Evolutionary conservation across 2,113 vertebrate species (phyloP), one percentile per base, ranked within the genome.

Genomic region (Rattus rattus): DNA sequence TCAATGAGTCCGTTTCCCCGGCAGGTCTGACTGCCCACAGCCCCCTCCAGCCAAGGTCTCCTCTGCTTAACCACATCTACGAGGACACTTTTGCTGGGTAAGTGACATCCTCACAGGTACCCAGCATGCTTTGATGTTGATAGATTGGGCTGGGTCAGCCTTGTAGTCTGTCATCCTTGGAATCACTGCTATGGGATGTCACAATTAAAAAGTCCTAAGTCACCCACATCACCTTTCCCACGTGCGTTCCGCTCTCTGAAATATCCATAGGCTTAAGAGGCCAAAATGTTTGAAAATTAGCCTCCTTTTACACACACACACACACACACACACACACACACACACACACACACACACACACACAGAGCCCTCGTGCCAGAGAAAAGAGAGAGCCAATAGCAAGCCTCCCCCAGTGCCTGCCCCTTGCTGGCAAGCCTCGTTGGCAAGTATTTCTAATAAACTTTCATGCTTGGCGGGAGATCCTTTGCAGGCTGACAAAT

Each of bases 401-500:
- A 98, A 98, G 97, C 95, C 90, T 95, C 96, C 97, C 93, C 96
- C 92, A 93, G 88, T 80, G 98, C 97, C 97, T 90, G 93, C 88
- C 92, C 92, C 97, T 96, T 43, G 19, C 96, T 96, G 69, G 0
- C 8, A 94, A 83, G 91, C 97, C 95, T 92, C 4, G 36, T 97
- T 97, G 97, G 96, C 98, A 98, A 98, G 97, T 97, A 97, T 98
- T 98, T 97, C 98, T 98, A 98, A 98, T 98, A 98, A 98, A 98
- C 98, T 98, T 98, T 98, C 98, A 98, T 97, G 98, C 98, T 98
- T 97, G 98, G 95, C 79, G 90, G 98, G 98, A 98, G 98, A 98
- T 97, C 97, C 98, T 97, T 97, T 95, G 96, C 92, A 96, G 49
- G 47, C 98, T 98, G 99, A 99, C 98, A 98, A 98, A 98, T 98